These are phyloP conservation scores for Eleutherodactylus coqui DNA, from an alignment of 2,797 vertebrate species.

Conservation along the genomic window DNA sequence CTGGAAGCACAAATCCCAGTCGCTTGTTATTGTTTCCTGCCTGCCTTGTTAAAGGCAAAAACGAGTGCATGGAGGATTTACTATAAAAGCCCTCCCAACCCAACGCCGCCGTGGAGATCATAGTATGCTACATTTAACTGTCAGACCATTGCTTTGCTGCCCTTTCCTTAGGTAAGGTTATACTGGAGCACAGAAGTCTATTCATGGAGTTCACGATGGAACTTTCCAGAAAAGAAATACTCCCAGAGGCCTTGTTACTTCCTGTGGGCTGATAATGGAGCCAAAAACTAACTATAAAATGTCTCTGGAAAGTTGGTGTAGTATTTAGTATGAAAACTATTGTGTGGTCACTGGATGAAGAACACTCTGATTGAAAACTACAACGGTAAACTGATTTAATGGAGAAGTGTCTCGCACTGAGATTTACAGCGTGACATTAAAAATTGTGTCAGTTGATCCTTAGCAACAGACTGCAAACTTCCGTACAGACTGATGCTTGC, in stretches of 20 bases:
- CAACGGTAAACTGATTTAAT: not conserved
- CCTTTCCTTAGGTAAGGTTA: not conserved
- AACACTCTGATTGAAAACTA: not conserved
- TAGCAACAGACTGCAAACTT: not conserved
- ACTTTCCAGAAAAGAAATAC: conserved; percentile 37
- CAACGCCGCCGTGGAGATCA: not conserved
- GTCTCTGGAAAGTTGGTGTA: not conserved
- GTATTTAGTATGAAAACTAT: not conserved
- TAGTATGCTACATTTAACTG: conserved; percentile 31
- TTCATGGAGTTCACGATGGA: not conserved
- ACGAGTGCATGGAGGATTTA: conserved; percentile 41
- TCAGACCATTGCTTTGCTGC: conserved; percentile 48
- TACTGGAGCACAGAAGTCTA: conserved; percentile 10
- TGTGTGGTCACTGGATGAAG: not conserved
- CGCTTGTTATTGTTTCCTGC: conserved; percentile 57
- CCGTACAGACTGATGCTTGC: not conserved
- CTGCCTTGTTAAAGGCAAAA: conserved; percentile 22
- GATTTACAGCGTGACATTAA: not conserved
- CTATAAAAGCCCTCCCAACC: conserved; percentile 38
- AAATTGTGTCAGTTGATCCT: not conserved
- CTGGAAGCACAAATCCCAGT: conserved; percentile 41
- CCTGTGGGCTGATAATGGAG: conserved; percentile 27
- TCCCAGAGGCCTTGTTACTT: conserved; percentile 10
- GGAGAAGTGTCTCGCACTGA: not conserved
- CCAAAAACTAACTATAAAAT: conserved; percentile 38